Base-by-base conservation (phyloP, 2,113 vertebrate genomes). In the Callipepla squamata region DNA sequence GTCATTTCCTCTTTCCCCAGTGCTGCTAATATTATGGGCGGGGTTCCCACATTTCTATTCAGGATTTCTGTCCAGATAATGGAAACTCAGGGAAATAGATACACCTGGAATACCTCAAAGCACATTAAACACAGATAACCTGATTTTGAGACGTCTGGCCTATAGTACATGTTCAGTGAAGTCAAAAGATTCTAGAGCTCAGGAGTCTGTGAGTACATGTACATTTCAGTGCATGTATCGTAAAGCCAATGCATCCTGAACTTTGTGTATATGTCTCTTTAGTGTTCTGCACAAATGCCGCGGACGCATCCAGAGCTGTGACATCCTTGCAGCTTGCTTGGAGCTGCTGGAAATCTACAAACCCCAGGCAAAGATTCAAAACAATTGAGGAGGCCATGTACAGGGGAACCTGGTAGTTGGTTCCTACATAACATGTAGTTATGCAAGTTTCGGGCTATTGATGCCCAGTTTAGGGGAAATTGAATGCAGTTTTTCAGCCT, bases 131-230 rank as follows among this genome's bases (percentile, higher is more conserved):
- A 69, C 63, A 95, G 87, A 95, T 92, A 94, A 92, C 85, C 92
- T 92, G 96, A 74, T 82, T 94, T 72, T 89, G 90, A 95, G 87
- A 92, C 79, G 79, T 92, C 93, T 92, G 90, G 81, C 67, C 30
- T 85, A 38, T 32, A 58, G 61, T 87, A 91, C 53, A 55, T 94
- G 79, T 87, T 92, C 79, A 80, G 80, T 87, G 92, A 87, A 91
- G 75, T 15, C 15, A 65, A 76, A 80, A 78, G 55, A 62, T 57
- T 62, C 78, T 85, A 80, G 58, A 91, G 70, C 92, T 79, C 93
- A 55, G 68, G 93, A 96, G 93, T 18, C 28, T 66, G 2, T 32
- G 70, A 69, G 36, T 48, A 40, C 78, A 5, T 13, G 36, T 63
- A 50, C 50, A 6, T 73, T 85, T 66, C 72, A 85, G 72, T 63